These are phyloP conservation scores for Sphaerophoria taeniata DNA, from an alignment of 2,888 invertebrate genomes.

Conservation along the genomic window DNA sequence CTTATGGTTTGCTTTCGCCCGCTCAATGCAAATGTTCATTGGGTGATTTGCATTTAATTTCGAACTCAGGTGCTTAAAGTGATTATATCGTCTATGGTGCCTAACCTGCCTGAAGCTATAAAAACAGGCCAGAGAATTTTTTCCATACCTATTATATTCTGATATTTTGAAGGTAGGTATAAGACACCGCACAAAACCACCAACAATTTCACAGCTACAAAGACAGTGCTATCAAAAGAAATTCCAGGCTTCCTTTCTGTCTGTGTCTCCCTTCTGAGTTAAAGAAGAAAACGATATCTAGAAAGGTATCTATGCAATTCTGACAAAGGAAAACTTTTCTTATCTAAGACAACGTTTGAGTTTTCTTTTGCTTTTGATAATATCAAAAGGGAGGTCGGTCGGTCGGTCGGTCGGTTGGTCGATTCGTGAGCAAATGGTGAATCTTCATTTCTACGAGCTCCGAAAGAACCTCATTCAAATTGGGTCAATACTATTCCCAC, in stretches of 20 bases:
- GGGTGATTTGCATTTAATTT: conserved; percentile 74
- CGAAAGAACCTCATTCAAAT: conserved; percentile 48
- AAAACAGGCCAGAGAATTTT: conserved; percentile 31
- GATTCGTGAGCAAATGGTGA: no score
- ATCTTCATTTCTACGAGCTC: not conserved
- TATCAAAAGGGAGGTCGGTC: conserved; percentile 5
- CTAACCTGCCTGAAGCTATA: conserved; percentile 12
- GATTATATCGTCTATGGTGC: conserved; percentile 61
- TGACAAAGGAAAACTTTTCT: conserved; percentile 64
- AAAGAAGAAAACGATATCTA: conserved; percentile 47
- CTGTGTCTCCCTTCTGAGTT: not conserved
- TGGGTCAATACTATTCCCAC: conserved; percentile 56
- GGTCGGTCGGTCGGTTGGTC: no score
- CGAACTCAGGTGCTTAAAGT: conserved; percentile 73
- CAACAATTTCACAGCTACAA: conserved; percentile 1
- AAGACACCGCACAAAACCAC: not conserved
- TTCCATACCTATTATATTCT: conserved; percentile 29
- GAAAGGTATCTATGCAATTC: conserved; percentile 60
- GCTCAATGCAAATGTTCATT: conserved; percentile 72
- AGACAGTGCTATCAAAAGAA: not conserved
- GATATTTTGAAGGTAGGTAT: conserved; percentile 17
- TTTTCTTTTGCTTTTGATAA: conserved; percentile 35
- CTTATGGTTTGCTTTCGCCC: conserved; percentile 25
- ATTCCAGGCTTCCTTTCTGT: no score
- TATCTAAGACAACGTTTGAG: conserved; percentile 56